phyloP scores from a whole-genome alignment of 2,888 invertebrate species.

The Phengaris arion region DNA sequence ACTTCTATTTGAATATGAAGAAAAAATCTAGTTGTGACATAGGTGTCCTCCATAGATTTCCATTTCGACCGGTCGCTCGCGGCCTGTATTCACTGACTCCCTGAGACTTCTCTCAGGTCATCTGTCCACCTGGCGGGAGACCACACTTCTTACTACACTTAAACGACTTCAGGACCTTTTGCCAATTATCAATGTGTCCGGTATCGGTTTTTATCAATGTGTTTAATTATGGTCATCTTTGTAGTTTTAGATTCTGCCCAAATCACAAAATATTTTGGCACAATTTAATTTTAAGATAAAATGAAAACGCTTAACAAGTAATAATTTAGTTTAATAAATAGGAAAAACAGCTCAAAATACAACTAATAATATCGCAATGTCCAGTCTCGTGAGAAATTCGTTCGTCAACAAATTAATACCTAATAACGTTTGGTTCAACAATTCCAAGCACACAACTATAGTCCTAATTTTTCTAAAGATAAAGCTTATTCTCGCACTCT shows the following conservation, averaged over 20 bases:
- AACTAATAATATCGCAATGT: slow-evolving; percentile 40
- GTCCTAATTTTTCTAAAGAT: neutral
- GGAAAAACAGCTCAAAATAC: slow-evolving; percentile 39
- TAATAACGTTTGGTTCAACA: neutral
- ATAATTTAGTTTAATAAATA: slow-evolving; percentile 45
- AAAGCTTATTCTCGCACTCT: slow-evolving; percentile 51
- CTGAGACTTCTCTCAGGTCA: too few species aligned
- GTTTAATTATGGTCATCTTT: too few species aligned
- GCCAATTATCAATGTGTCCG: too few species aligned
- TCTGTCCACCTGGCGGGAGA: too few species aligned
- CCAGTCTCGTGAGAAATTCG: slow-evolving; percentile 45
- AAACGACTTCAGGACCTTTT: too few species aligned
- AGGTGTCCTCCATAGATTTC: too few species aligned
- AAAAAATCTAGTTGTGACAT: neutral
- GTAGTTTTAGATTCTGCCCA: too few species aligned
- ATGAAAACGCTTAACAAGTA: slow-evolving; percentile 30
- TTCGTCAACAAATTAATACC: slow-evolving; percentile 28
- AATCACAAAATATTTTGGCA: too few species aligned
- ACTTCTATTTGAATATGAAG: neutral
- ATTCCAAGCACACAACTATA: neutral
- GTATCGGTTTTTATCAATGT: too few species aligned
- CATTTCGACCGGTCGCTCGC: too few species aligned
- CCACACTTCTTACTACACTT: too few species aligned
- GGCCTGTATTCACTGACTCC: too few species aligned
- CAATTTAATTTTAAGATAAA: neutral